These are phyloP conservation scores for Megaleporinus macrocephalus DNA, from an alignment of 2,113 vertebrate genomes.

Conservation along the genomic window DNA sequence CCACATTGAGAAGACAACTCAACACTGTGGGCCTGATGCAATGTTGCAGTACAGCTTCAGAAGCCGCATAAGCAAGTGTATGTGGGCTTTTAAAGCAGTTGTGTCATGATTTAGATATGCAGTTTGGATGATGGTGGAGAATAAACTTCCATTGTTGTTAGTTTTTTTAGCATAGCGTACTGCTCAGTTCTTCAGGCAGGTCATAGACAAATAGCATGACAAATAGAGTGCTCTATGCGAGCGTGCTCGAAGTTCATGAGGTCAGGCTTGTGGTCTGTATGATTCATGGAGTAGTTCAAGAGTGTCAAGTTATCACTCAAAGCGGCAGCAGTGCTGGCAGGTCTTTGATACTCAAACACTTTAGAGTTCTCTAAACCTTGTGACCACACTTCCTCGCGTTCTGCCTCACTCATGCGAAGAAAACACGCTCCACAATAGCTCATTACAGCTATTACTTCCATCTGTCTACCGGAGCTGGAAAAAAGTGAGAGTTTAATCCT, in stretches of 20 bases:
- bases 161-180: no score
- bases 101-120: no score
- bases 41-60: no score
- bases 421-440: constrained; percentile 19
- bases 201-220: not conserved
- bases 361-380: not conserved
- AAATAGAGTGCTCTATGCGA: not conserved
- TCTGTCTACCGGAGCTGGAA: constrained; percentile 7
- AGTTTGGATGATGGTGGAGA: no score
- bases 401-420: constrained; percentile 28
- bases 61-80: no score
- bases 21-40: no score
- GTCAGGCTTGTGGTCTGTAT: not conserved
- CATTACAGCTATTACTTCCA: constrained; percentile 8
- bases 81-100: no score
- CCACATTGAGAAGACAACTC: no score
- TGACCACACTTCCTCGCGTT: not conserved
- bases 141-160: no score
- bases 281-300: constrained; percentile 6
- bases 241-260: not conserved
- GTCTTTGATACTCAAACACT: constrained; percentile 23
- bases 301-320: constrained; percentile 24
- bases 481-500: constrained; percentile 20
- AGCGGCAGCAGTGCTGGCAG: not conserved
- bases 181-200: not conserved